Evolutionary conservation across 2,888 invertebrate genomes (phyloP).

Genomic region (Protodeltote pygarga): DNA sequence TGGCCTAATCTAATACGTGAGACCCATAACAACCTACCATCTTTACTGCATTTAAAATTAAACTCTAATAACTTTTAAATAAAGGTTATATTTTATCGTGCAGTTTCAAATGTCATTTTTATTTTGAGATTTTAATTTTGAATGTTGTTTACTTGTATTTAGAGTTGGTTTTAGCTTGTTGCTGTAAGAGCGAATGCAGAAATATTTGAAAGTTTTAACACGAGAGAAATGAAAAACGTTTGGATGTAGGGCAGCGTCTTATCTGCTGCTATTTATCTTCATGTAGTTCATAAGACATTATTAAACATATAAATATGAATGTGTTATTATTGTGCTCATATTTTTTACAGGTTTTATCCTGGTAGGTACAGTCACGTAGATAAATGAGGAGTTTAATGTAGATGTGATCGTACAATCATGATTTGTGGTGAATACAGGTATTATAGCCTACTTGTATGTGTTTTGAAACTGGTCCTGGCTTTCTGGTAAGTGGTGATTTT

Average conservation of each 20-base stretch:
- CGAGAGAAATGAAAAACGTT: constrained; percentile 46
- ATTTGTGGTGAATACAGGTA: no score
- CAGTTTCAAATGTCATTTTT: constrained; percentile 1
- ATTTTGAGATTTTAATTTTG: constrained; percentile 8
- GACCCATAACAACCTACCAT: constrained; percentile 37
- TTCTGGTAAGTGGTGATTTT: no score
- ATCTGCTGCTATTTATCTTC: constrained; percentile 43
- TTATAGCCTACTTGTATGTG: no score
- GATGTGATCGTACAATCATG: no score
- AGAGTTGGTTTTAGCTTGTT: constrained; percentile 15
- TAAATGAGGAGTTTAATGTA: neutral
- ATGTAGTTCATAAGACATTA: constrained; percentile 36
- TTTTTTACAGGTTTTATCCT: neutral
- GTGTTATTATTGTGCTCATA: no score
- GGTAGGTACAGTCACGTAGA: neutral
- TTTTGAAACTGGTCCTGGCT: no score
- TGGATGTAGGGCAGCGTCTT: constrained; percentile 32
- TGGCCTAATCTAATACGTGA: constrained; percentile 54
- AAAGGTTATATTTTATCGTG: constrained; percentile 16
- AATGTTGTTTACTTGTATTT: neutral
- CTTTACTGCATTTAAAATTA: constrained; percentile 15
- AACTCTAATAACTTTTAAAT: constrained; percentile 15
- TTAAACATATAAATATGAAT: constrained; percentile 25
- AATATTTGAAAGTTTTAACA: constrained; percentile 51
- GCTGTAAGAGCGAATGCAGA: constrained; percentile 25